Conservation (phyloP, 2,113 vertebrate species). For the Anguilla japonica region DNA sequence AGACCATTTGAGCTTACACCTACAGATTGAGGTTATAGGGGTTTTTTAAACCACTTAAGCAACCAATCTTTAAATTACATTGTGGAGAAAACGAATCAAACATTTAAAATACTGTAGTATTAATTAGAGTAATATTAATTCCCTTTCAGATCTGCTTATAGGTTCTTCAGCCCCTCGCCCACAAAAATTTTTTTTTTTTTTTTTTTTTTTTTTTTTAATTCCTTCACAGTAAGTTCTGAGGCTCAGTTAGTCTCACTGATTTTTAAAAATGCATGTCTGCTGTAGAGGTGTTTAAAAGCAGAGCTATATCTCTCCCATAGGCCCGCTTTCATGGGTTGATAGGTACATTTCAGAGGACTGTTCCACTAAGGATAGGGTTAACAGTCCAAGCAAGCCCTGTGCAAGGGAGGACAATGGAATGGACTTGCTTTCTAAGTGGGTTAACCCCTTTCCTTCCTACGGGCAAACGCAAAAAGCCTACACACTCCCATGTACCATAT, state of each 20-base stretch:
- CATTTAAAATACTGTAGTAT: background rate
- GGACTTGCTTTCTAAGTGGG: background rate
- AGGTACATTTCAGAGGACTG: conserved; percentile 40
- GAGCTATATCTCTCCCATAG: background rate
- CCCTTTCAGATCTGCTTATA: conserved; percentile 1
- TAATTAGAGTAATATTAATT: background rate
- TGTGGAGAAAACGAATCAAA: background rate
- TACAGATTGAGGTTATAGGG: conserved; percentile 27
- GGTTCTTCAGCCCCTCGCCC: conserved; percentile 16
- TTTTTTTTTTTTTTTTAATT: too few species aligned
- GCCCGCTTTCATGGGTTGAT: conserved; percentile 31
- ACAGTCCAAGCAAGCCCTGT: conserved; percentile 23
- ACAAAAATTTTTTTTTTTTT: too few species aligned
- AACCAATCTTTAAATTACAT: conserved; percentile 9
- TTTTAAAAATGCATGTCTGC: background rate
- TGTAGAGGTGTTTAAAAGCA: too few species aligned
- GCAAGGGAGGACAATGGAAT: background rate
- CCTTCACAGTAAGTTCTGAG: conserved; percentile 24
- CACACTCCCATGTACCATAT: conserved; percentile 37
- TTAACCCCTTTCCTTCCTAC: background rate
- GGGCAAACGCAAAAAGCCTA: background rate
- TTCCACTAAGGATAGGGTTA: conserved; percentile 32
- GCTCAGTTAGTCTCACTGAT: conserved; percentile 17
- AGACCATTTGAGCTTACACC: conserved; percentile 31
- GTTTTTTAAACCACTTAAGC: background rate